Base-by-base conservation (phyloP, 92 coral and sea anemone genomes). In the Zoanthus sansibaricus region DNA sequence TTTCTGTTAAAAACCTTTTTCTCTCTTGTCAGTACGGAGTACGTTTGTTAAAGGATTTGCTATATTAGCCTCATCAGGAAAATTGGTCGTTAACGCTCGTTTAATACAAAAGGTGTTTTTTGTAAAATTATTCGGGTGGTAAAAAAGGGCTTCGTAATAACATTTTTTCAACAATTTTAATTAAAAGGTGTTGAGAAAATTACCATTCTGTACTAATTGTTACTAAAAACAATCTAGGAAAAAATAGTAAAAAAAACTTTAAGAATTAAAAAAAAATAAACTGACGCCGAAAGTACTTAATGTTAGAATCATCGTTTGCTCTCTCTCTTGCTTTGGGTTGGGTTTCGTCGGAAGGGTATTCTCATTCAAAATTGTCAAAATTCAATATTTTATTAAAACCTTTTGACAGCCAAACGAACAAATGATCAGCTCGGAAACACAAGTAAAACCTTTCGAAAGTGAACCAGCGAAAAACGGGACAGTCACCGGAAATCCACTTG, bases 401-500 rank as follows among this genome's bases (percentile, higher is more conserved):
- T 49, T 49, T 9, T 7, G 54, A 49, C 56, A 15, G 9, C 21
- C 31, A 59, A 15, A 37, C 71, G 1, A 15, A 31, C 54, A 61
- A 58, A 78, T 59, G 83, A 59, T 16, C 83, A 78, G 1, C n/a
- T 17, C 11, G 15, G 44, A 31, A 30, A 45, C 83, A 49, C 54
- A 49, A 49, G 54, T 11, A 11, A 49, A 49, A 11, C 13, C 7
- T 37, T 62, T 78, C 5, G 71, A 78, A 37, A 69, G 72, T 7
- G 71, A 51, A 45, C 20, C 56, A 10, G 16, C 20, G 0, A 78
- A 56, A n/a, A 62, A 59, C 32, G 16, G 11, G n/a, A 78, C 51
- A 11, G 49, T 30, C 14, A n/a, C 52, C 18, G 83, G 83, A 59
- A 91, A 94, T 33, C 98, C 98, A 0, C 85, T 92, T 14, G 95